Conservation (phyloP, 2,797 vertebrate species). For the Streptopelia turtur region DNA sequence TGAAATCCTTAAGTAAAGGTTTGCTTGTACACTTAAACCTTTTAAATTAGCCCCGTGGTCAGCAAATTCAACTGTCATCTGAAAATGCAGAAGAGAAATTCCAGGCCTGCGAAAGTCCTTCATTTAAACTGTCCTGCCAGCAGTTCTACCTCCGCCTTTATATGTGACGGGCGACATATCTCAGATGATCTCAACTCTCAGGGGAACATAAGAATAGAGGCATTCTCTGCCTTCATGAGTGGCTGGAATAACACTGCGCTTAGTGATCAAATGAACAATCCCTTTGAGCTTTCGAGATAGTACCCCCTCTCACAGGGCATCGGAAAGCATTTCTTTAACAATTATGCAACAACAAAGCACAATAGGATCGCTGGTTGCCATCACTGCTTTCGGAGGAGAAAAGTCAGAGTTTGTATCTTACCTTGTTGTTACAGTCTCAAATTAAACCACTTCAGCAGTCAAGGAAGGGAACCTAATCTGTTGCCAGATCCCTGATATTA, state of each 20-base stretch:
- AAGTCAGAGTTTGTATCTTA: constrained; percentile 43
- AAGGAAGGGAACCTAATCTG: not conserved
- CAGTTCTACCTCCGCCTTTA: not conserved
- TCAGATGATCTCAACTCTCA: constrained; percentile 58
- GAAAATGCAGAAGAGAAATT: not conserved
- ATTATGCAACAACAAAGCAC: constrained; percentile 72
- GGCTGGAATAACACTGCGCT: constrained; percentile 66
- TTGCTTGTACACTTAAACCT: not conserved
- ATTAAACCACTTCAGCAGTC: not conserved
- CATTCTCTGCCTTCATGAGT: constrained; percentile 67
- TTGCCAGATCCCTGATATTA: not conserved
- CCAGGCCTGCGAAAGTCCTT: not conserved
- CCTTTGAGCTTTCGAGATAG: constrained; percentile 73
- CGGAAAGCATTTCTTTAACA: constrained; percentile 71
- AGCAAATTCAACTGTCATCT: fast-evolving
- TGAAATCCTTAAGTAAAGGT: not conserved
- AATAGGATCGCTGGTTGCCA: constrained; percentile 40
- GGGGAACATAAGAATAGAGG: constrained; percentile 68
- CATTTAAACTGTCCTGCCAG: not conserved
- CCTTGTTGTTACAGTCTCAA: not conserved
- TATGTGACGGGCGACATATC: constrained; percentile 48
- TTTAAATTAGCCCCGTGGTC: not conserved
- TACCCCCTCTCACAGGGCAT: constrained; percentile 69
- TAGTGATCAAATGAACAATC: constrained; percentile 73
- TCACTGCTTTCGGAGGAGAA: not conserved